These are phyloP conservation scores for Columbina picui DNA, from an alignment of 2,113 vertebrate species.

Conservation along the genomic window DNA sequence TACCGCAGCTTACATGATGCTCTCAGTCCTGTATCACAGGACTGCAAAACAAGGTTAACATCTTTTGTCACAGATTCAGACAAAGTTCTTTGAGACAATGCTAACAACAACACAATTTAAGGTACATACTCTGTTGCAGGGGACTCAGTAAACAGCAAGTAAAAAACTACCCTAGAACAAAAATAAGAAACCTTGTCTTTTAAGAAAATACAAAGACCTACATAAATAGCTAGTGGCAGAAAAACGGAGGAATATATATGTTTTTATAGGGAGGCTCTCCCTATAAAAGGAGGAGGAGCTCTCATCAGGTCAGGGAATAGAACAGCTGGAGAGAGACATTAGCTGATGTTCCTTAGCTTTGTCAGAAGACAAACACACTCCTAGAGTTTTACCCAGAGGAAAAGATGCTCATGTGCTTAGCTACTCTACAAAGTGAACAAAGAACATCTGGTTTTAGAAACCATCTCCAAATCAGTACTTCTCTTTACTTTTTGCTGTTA, in stretches of 20 bases:
- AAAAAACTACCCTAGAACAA: not conserved
- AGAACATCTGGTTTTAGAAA: not conserved
- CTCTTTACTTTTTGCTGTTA: not conserved
- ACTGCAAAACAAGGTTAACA: not conserved
- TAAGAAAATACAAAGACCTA: not conserved
- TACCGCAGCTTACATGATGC: not conserved
- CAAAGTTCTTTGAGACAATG: not conserved
- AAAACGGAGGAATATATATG: not conserved
- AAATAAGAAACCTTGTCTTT: not conserved
- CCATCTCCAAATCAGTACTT: not conserved
- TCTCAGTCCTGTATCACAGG: not conserved
- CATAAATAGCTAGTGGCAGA: not conserved
- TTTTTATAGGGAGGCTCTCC: not conserved
- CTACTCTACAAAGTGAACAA: not conserved
- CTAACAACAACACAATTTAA: not conserved
- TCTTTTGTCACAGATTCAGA: not conserved
- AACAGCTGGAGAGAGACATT: fast-evolving
- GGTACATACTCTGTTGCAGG: not conserved
- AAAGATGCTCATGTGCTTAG: not conserved
- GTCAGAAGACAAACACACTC: not conserved
- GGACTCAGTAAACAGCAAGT: not conserved
- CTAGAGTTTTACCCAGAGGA: not conserved
- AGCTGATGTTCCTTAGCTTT: not conserved
- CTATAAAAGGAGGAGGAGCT: too few relatives aligned
- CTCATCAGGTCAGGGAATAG: not conserved